Percentiles rank a stretch among this genome's conserved stretches.
Evolutionary conservation across 2,113 vertebrate genomes (phyloP).

Genomic region (Actinemys pallida): DNA sequence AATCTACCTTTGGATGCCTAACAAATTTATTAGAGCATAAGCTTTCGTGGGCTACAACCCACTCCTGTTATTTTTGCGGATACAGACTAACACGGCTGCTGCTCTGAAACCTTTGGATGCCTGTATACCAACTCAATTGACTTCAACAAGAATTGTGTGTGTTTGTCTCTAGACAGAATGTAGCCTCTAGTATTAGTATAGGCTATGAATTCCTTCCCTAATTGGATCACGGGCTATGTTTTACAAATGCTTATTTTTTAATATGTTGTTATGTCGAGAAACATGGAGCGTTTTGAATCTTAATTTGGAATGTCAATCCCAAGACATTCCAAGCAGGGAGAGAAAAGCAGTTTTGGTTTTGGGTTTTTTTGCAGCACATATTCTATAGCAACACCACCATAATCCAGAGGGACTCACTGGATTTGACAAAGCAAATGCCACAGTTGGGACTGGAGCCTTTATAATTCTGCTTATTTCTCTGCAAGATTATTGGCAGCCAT

Average conservation of each 20-base stretch:
- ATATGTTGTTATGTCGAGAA: background rate
- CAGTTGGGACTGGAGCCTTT: background rate
- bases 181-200: background rate
- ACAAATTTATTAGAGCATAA: too few species aligned
- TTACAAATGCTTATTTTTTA: conserved; percentile 15
- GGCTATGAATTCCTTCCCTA: background rate
- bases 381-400: background rate
- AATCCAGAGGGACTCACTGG: background rate
- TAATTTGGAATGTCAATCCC: background rate
- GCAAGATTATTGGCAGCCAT: background rate
- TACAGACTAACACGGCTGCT: too few species aligned
- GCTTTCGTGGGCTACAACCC: too few species aligned
- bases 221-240: background rate
- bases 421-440: background rate
- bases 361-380: background rate
- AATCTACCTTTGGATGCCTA: background rate
- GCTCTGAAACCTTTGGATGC: background rate
- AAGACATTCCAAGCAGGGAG: background rate
- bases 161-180: background rate
- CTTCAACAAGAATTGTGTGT: background rate
- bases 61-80: too few species aligned
- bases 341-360: background rate
- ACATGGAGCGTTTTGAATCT: background rate
- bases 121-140: background rate
- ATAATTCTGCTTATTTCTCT: background rate